These are phyloP conservation scores for Danio choprae DNA, from an alignment of 2,797 vertebrate genomes.

Conservation along the genomic window DNA sequence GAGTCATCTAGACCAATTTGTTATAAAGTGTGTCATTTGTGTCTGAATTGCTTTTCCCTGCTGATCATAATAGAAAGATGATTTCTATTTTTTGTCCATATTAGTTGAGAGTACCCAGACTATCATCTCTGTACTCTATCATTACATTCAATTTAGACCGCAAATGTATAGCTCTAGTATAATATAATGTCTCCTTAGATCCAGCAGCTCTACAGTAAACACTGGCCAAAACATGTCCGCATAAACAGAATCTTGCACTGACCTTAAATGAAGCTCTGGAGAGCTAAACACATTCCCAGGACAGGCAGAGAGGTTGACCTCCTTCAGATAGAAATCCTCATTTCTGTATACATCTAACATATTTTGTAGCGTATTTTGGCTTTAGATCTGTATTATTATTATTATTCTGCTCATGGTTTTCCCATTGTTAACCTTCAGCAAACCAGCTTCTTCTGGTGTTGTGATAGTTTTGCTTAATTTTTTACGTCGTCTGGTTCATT, in stretches of 20 bases:
- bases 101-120: too few species aligned
- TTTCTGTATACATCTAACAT: neutral
- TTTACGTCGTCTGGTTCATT: slow-evolving; percentile 14
- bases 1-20: neutral
- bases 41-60: neutral
- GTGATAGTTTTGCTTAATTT: slow-evolving; percentile 5
- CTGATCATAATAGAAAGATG: neutral
- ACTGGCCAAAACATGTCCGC: neutral
- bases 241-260: neutral
- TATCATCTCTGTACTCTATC: too few species aligned
- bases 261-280: neutral
- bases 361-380: neutral
- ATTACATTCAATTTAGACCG: neutral
- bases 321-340: neutral
- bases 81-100: neutral
- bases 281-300: neutral
- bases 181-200: neutral
- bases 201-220: neutral
- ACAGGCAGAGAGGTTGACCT: neutral
- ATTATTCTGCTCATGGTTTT: neutral
- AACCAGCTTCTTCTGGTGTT: slow-evolving; percentile 5
- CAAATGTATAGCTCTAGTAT: neutral
- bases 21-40: neutral
- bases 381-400: slow-evolving; percentile 1
- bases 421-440: slow-evolving; percentile 2